phyloP scores from a whole-genome alignment of 1,140 invertebrate genomes.

The Harlomillsia oculata region DNA sequence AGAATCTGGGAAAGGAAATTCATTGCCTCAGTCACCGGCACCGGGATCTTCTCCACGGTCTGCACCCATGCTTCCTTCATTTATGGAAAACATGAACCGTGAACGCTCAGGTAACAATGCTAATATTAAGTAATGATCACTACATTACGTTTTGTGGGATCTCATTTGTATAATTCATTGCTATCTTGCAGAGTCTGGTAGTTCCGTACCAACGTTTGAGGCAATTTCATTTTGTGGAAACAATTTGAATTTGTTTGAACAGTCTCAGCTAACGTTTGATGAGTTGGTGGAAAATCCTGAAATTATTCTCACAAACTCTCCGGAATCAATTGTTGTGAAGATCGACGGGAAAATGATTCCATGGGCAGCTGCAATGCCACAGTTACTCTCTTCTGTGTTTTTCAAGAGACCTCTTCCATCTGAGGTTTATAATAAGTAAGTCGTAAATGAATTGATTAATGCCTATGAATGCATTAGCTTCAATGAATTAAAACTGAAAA shows the following conservation, averaged over 20 bases:
- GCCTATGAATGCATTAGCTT: not conserved
- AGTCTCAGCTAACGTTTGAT: constrained; percentile 66
- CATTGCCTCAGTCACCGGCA: constrained; percentile 76
- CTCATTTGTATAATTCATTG: no score
- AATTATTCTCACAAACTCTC: constrained; percentile 64
- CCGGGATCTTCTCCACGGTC: constrained; percentile 32
- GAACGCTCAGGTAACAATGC: no score
- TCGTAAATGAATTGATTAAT: constrained; percentile 36
- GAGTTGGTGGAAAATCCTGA: constrained; percentile 71
- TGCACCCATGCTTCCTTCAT: no score
- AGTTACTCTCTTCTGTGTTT: constrained; percentile 70
- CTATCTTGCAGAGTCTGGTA: no score
- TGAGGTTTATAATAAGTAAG: constrained; percentile 25
- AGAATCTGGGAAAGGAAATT: constrained; percentile 89
- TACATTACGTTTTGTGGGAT: no score
- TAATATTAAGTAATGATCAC: no score
- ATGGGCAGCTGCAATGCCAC: constrained; percentile 76
- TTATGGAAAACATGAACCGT: no score
- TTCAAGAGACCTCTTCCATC: constrained; percentile 70
- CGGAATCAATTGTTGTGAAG: constrained; percentile 63
- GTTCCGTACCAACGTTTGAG: constrained; percentile 23
- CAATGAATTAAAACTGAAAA: not conserved
- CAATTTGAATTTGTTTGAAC: constrained; percentile 53
- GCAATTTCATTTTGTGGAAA: constrained; percentile 72
- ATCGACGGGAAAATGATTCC: constrained; percentile 79